These are phyloP conservation scores for Narcine bancroftii DNA, from an alignment of 2,113 vertebrate species.

Conservation along the genomic window DNA sequence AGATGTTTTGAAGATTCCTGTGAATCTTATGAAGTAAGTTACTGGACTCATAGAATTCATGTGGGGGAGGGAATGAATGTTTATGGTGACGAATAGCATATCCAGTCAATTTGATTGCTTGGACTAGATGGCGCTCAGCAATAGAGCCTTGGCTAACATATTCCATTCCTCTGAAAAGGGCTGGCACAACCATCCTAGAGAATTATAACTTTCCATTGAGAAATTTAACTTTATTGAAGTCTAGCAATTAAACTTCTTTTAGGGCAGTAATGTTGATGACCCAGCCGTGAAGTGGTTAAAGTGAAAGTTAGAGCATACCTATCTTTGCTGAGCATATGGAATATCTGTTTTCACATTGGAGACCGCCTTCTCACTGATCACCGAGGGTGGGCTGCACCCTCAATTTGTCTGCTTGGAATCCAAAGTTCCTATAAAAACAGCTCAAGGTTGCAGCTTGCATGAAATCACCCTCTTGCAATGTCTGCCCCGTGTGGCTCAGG, in stretches of 20 bases:
- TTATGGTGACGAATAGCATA: too few relatives aligned
- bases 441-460: constrained; percentile 21
- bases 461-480: constrained; percentile 33
- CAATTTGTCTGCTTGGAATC: constrained; percentile 17
- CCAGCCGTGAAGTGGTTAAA: neutral
- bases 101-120: too few relatives aligned
- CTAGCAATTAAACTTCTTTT: neutral
- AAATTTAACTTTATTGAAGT: neutral
- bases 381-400: constrained; percentile 25
- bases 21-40: too few relatives aligned
- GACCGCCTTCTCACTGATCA: constrained; percentile 27
- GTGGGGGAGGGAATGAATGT: too few relatives aligned
- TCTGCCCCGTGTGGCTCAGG: constrained; percentile 39
- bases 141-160: neutral
- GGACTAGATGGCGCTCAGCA: neutral
- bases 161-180: neutral
- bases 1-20: too few relatives aligned
- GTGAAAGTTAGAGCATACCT: neutral
- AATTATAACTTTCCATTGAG: neutral
- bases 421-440: constrained; percentile 30
- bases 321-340: constrained; percentile 25
- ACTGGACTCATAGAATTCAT: too few relatives aligned
- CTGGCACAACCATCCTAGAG: neutral
- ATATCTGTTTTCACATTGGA: constrained; percentile 10
- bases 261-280: neutral